These are phyloP conservation scores for Pomacea maculata DNA, from an alignment of 1,140 invertebrate species.

Conservation along the genomic window DNA sequence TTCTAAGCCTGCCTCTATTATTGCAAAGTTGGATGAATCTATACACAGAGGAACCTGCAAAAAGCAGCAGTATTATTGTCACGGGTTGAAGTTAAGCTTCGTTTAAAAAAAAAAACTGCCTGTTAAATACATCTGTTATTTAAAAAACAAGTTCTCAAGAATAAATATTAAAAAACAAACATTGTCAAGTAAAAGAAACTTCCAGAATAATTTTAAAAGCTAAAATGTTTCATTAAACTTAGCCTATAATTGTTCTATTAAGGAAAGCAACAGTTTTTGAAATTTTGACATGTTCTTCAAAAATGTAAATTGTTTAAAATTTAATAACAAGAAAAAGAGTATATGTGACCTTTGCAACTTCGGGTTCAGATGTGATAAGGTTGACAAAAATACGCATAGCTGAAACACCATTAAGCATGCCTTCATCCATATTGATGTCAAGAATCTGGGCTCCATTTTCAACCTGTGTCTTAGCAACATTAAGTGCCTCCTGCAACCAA, in stretches of 20 bases:
- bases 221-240: no score
- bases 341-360: conserved; percentile 68
- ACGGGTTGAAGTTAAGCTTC: neutral
- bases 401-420: conserved; percentile 71
- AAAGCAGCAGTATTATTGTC: conserved; percentile 7
- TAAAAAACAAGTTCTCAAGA: no score
- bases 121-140: no score
- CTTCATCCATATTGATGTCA: conserved; percentile 76
- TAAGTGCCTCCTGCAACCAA: conserved; percentile 68
- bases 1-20: conserved; percentile 72
- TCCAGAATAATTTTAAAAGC: no score
- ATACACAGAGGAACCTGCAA: conserved; percentile 71
- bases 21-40: conserved; percentile 72
- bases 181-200: no score
- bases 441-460: conserved; percentile 74
- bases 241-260: no score
- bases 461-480: conserved; percentile 72
- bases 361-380: conserved; percentile 71
- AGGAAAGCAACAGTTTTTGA: no score
- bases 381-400: conserved; percentile 74
- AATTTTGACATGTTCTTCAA: no score
- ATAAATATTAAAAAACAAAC: no score
- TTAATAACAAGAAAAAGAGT: neutral
- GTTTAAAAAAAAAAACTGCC: neutral
- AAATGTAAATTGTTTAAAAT: no score